A percentile compares a stretch with the other conserved stretches of the same genome.
These are phyloP conservation scores for Omphaloscelis lunosa DNA, from an alignment of 2,888 invertebrate genomes.

Conservation along the genomic window DNA sequence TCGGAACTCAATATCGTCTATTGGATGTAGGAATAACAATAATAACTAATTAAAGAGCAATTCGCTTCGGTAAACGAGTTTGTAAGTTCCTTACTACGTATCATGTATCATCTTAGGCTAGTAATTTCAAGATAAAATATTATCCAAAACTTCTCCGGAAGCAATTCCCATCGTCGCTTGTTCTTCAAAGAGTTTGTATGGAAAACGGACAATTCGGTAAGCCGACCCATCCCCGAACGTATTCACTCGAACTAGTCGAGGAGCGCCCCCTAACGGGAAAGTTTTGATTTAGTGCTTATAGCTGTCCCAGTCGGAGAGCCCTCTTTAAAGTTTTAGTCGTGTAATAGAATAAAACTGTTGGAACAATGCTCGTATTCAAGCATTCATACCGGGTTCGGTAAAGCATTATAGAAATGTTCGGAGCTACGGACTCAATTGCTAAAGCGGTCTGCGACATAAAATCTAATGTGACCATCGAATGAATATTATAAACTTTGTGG, in stretches of 20 bases:
- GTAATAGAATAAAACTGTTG: slow-evolving; percentile 90
- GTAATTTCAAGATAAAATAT: slow-evolving; percentile 73
- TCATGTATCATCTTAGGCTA: slow-evolving; percentile 63
- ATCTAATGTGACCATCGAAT: slow-evolving; percentile 82
- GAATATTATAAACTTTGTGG: slow-evolving; percentile 81
- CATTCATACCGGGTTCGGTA: slow-evolving; percentile 82
- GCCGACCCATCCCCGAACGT: slow-evolving; percentile 78
- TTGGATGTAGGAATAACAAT: slow-evolving; percentile 51
- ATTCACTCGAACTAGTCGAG: slow-evolving; percentile 84
- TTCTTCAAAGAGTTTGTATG: slow-evolving; percentile 79
- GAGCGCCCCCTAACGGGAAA: slow-evolving; percentile 83
- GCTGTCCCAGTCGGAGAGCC: slow-evolving; percentile 84
- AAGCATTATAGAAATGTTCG: slow-evolving; percentile 77
- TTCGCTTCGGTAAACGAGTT: slow-evolving; percentile 47
- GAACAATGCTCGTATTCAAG: slow-evolving; percentile 83
- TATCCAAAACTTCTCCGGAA: slow-evolving; percentile 70
- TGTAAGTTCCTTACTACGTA: slow-evolving; percentile 25
- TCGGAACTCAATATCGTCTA: slow-evolving; percentile 42
- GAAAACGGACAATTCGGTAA: slow-evolving; percentile 80
- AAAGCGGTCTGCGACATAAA: slow-evolving; percentile 77
- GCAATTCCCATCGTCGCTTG: slow-evolving; percentile 73
- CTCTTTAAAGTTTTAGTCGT: slow-evolving; percentile 88
- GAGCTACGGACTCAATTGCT: slow-evolving; percentile 81
- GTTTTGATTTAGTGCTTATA: slow-evolving; percentile 90
- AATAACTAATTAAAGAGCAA: slow-evolving; percentile 54